Percentiles rank a stretch among this genome's conserved stretches.
Conservation (phyloP, 2,888 invertebrate genomes). For the Aphidius colemani region DNA sequence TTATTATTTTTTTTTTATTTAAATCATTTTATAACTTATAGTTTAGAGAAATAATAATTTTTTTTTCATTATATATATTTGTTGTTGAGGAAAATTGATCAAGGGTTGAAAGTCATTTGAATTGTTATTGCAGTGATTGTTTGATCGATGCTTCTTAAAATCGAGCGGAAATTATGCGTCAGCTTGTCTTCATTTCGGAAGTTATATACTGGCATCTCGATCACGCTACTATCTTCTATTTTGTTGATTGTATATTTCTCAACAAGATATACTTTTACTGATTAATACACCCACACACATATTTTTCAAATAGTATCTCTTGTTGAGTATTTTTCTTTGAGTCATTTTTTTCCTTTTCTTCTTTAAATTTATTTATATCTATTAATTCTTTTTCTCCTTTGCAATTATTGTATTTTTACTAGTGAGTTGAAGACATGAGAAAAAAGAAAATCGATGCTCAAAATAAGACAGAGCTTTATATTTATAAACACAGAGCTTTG, state of each 20-base stretch:
- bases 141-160: slow-evolving; percentile 58
- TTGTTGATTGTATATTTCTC: slow-evolving; percentile 47
- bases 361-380: neutral
- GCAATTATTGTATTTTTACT: too few species aligned
- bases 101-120: too few species aligned
- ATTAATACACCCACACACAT: neutral
- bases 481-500: too few species aligned
- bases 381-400: too few species aligned
- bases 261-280: slow-evolving; percentile 9
- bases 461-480: neutral
- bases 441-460: neutral
- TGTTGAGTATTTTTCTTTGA: slow-evolving; percentile 32
- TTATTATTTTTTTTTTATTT: too few species aligned
- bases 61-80: neutral
- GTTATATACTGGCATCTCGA: slow-evolving; percentile 50
- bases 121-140: slow-evolving; percentile 43
- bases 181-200: slow-evolving; percentile 56
- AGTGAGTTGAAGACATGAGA: too few species aligned
- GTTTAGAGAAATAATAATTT: slow-evolving; percentile 14
- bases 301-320: neutral
- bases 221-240: slow-evolving; percentile 55
- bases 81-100: too few species aligned
- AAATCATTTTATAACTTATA: neutral
- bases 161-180: slow-evolving; percentile 60
- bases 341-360: neutral